Conservation (phyloP, 1,140 invertebrate species). For the Cherax destructor region DNA sequence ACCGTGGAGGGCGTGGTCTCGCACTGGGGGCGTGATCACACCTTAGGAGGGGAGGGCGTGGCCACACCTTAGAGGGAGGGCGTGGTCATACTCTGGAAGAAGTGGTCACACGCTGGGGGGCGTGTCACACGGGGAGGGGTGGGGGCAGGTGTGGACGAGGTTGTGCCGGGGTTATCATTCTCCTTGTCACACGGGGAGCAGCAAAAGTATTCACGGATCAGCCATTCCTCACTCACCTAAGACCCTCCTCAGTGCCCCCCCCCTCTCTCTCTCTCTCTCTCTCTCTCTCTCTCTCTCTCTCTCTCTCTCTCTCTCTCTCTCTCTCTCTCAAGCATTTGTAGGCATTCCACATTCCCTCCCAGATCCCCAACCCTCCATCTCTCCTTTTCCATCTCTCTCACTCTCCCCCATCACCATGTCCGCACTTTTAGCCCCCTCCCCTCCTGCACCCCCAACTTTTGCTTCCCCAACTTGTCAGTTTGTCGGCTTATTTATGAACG, state of each 20-base stretch:
- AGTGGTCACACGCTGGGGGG: neutral
- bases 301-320: neutral
- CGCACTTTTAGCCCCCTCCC: too few relatives aligned
- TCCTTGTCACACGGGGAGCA: neutral
- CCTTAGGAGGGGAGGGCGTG: neutral
- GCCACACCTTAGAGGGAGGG: too few relatives aligned
- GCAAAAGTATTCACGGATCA: neutral
- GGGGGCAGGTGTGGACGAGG: too few relatives aligned
- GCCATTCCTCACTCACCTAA: neutral
- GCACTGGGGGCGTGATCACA: neutral
- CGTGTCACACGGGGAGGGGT: too few relatives aligned
- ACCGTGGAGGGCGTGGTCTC: neutral
- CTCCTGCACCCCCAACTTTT: too few relatives aligned
- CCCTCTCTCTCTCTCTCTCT: neutral
- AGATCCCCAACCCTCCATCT: neutral
- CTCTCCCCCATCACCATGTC: neutral
- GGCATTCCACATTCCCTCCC: neutral
- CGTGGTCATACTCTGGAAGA: neutral
- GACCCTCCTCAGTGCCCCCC: neutral
- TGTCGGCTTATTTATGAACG: too few relatives aligned
- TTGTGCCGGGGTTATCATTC: neutral
- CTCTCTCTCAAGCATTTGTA: neutral
- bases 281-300: neutral
- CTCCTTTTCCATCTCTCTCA: neutral
- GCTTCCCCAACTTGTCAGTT: too few relatives aligned